A percentile compares a stretch with the other conserved stretches of the same genome.
Conservation (phyloP, 2,797 vertebrate genomes). For the Clarias pachynema region DNA sequence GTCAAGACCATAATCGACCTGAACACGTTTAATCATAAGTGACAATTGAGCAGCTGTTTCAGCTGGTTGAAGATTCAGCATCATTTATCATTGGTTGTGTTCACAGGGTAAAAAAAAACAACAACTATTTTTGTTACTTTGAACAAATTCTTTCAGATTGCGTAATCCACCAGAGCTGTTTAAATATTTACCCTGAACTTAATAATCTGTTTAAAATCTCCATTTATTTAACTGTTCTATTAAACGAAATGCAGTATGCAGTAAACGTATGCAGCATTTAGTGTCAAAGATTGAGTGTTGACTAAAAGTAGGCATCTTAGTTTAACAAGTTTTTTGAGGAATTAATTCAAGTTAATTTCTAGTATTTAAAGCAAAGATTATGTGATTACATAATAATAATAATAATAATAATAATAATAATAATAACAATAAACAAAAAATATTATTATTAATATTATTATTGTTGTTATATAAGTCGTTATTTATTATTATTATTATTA, state of each 20-base stretch:
- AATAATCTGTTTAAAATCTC: neutral
- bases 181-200: slow-evolving; percentile 1
- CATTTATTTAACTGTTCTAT: neutral
- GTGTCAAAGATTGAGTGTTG: neutral
- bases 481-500: neutral
- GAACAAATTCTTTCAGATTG: neutral
- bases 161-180: neutral
- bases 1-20: neutral
- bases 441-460: no score
- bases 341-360: neutral
- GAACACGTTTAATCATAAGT: neutral
- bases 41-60: neutral
- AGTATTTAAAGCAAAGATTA: neutral
- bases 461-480: no score
- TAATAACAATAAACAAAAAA: no score
- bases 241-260: neutral
- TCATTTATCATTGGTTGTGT: slow-evolving; percentile 4
- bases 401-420: no score
- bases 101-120: no score
- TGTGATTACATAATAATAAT: no score
- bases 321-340: neutral
- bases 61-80: neutral
- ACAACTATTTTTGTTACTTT: neutral
- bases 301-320: no score
- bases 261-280: neutral